These are phyloP conservation scores for Nyctereutes procyonoides DNA, from an alignment of 2,113 vertebrate species.

Conservation along the genomic window DNA sequence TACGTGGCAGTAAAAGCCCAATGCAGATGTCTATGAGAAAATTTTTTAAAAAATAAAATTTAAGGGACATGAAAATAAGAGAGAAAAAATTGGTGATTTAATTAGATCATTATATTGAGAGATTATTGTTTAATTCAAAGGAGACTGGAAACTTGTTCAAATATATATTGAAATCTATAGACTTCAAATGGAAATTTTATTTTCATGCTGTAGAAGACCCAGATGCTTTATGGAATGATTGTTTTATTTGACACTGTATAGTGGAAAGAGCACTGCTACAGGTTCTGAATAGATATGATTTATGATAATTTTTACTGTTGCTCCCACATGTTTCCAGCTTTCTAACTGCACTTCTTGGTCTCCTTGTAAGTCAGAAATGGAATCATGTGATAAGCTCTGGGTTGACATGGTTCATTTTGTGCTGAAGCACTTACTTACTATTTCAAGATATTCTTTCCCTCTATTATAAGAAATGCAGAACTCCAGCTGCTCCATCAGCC, in stretches of 20 bases:
- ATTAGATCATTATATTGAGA: not conserved
- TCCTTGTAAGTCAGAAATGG: not conserved
- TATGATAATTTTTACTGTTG: not conserved
- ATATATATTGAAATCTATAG: not conserved
- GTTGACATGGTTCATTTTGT: not conserved
- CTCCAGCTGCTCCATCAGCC: not conserved
- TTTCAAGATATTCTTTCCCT: not conserved
- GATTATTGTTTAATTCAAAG: not conserved
- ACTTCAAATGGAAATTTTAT: not conserved
- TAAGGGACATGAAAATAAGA: not conserved
- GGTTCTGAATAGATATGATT: not conserved
- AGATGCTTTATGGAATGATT: not conserved
- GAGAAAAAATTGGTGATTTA: not conserved
- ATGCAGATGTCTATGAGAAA: not conserved
- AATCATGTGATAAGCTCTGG: not conserved
- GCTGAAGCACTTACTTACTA: not conserved
- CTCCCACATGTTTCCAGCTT: not conserved
- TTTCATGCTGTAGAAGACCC: not conserved
- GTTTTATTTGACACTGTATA: not conserved
- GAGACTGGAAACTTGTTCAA: not conserved
- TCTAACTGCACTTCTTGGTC: not conserved
- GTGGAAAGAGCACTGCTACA: not conserved
- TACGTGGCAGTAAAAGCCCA: not conserved
- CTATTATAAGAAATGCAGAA: not conserved
- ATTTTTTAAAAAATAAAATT: not conserved